These are phyloP conservation scores for Hycleus cichorii DNA, from an alignment of 1,140 invertebrate genomes.

Conservation along the genomic window DNA sequence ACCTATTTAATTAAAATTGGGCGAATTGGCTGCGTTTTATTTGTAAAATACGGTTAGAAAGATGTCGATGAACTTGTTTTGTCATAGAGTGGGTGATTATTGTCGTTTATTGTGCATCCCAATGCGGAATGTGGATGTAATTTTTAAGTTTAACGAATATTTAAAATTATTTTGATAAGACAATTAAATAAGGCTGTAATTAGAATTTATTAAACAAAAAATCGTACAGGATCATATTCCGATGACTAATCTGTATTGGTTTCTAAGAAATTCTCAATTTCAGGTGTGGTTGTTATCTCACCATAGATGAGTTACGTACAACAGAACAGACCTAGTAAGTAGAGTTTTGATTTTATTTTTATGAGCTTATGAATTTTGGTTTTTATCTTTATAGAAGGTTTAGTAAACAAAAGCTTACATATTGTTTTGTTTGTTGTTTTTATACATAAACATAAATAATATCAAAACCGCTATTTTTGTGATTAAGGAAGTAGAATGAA, in stretches of 20 bases:
- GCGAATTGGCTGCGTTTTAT: neutral
- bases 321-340: constrained; percentile 72
- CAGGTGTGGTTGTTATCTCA: constrained; percentile 47
- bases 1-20: neutral
- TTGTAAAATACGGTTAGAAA: neutral
- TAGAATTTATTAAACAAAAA: no score
- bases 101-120: neutral
- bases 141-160: constrained; percentile 7
- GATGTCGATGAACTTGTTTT: neutral
- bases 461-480: neutral
- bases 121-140: neutral
- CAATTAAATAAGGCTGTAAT: no score
- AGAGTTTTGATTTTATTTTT: neutral
- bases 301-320: constrained; percentile 68
- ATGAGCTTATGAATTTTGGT: neutral
- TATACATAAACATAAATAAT: no score
- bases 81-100: constrained; percentile 19
- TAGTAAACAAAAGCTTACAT: no score
- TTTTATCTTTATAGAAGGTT: no score
- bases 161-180: no score
- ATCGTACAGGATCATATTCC: no score
- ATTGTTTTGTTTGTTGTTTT: no score
- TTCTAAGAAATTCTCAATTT: no score
- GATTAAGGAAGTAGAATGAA: neutral
- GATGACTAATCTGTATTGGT: no score